These are phyloP conservation scores for Brachyhypopomus occidentalis DNA, from an alignment of 2,113 vertebrate species.

Conservation along the genomic window DNA sequence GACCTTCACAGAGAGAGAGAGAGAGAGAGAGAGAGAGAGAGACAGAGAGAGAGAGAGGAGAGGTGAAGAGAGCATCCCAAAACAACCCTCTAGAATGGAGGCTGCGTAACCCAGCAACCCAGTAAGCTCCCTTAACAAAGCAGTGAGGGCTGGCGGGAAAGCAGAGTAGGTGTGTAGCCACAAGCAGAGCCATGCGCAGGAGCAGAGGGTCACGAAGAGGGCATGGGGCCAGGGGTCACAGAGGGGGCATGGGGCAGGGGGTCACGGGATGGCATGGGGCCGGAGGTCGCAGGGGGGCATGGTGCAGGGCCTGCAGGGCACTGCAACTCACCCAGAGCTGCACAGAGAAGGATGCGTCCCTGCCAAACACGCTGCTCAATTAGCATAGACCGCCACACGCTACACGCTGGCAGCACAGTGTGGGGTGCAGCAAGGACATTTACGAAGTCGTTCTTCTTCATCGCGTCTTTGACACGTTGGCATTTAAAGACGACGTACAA, in stretches of 20 bases:
- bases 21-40: background rate
- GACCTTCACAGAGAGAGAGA: background rate
- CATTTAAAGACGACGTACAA: background rate
- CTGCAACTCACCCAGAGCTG: conserved; percentile 13
- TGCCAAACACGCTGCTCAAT: conserved; percentile 22
- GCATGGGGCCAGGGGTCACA: too few relatives aligned
- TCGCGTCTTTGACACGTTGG: conserved; percentile 25
- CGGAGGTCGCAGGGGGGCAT: background rate
- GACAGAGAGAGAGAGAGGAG: conserved; percentile 20
- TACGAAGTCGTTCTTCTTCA: conserved; percentile 28
- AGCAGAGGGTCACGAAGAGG: too few relatives aligned
- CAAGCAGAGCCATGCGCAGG: too few relatives aligned
- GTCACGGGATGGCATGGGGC: background rate
- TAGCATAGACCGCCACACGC: conserved; percentile 43
- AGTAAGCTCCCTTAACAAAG: conserved; percentile 28
- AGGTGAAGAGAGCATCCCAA: background rate
- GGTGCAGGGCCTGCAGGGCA: conserved; percentile 30
- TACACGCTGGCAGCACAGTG: conserved; percentile 37
- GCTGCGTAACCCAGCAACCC: conserved; percentile 44
- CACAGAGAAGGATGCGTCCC: conserved; percentile 20
- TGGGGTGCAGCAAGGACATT: conserved; percentile 49
- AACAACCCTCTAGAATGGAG: conserved; percentile 22
- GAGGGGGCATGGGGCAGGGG: too few relatives aligned
- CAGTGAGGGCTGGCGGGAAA: background rate
- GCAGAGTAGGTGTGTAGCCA: conserved; percentile 3